Conservation (phyloP, 2,797 vertebrate genomes). For the Rhinella marina region DNA sequence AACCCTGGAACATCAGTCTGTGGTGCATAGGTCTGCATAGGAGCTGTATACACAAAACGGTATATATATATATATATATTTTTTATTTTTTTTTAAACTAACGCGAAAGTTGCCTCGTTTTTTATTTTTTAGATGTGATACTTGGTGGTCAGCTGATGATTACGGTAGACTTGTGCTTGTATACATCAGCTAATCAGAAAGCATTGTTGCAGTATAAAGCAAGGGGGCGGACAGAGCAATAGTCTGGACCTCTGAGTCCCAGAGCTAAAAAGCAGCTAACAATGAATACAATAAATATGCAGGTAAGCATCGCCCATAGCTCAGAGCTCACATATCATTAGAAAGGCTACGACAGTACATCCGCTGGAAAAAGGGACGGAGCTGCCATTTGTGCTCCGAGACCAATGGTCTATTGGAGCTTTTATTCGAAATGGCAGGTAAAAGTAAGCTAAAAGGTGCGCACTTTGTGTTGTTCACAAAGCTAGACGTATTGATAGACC, state of each 20-base stretch:
- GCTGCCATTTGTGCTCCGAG: background rate
- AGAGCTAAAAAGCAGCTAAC: background rate
- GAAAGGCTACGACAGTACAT: background rate
- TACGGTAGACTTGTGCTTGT: background rate
- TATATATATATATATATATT: too few relatives aligned
- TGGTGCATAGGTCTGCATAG: too few relatives aligned
- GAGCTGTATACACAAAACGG: too few relatives aligned
- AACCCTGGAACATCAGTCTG: too few relatives aligned
- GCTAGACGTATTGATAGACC: slow-evolving; percentile 38
- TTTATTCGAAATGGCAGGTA: background rate
- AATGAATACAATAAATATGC: background rate
- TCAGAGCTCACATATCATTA: background rate
- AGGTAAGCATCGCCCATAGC: too few relatives aligned
- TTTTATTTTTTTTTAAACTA: too few relatives aligned
- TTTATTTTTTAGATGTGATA: too few relatives aligned
- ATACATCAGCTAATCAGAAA: background rate
- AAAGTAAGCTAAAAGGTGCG: slow-evolving; percentile 11
- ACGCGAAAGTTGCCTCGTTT: too few relatives aligned
- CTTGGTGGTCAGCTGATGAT: too few relatives aligned
- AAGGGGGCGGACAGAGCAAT: background rate
- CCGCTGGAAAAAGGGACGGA: background rate
- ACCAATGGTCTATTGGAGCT: background rate
- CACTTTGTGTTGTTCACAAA: slow-evolving; percentile 1
- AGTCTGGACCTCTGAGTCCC: background rate
- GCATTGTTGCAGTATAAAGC: background rate